A percentile compares a stretch with the other conserved stretches of the same genome.
Evolutionary conservation across 2,797 vertebrate genomes (phyloP).

Genomic region (Sibirionetta formosa): DNA sequence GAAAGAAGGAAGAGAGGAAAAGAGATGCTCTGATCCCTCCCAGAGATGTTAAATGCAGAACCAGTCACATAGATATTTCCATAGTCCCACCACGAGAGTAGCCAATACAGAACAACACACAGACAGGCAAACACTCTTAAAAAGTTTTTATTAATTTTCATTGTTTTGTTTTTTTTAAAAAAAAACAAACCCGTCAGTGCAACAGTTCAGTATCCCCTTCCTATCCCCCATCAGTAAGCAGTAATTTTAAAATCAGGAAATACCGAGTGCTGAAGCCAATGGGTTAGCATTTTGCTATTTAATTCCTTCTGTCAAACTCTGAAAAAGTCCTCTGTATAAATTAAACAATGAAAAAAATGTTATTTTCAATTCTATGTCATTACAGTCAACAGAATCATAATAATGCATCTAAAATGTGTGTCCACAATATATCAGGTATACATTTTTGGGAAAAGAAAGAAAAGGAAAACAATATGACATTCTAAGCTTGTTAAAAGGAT

Average conservation of each 20-base stretch:
- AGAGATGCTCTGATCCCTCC: not conserved
- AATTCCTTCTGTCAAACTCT: constrained; percentile 87
- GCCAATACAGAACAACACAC: constrained; percentile 39
- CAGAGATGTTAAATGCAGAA: not conserved
- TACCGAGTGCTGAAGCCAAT: constrained; percentile 85
- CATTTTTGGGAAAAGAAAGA: constrained; percentile 77
- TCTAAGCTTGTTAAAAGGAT: constrained; percentile 88
- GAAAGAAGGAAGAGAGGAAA: not conserved
- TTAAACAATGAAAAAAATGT: constrained; percentile 86
- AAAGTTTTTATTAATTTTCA: constrained; percentile 88
- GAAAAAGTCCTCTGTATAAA: constrained; percentile 89
- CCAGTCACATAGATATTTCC: too few species aligned
- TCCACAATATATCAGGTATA: constrained; percentile 86
- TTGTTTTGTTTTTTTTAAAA: constrained; percentile 84
- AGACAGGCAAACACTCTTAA: constrained; percentile 79
- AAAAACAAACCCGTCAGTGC: constrained; percentile 86
- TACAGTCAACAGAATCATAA: constrained; percentile 88
- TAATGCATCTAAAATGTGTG: constrained; percentile 86
- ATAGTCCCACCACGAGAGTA: not conserved
- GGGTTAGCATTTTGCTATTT: constrained; percentile 87
- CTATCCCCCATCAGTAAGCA: constrained; percentile 81
- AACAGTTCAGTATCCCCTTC: constrained; percentile 84
- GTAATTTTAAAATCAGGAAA: constrained; percentile 84
- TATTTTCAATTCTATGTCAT: constrained; percentile 87
- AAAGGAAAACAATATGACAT: constrained; percentile 82